Conservation (phyloP, 2,888 invertebrate species). For the Zeuzera pyrina region DNA sequence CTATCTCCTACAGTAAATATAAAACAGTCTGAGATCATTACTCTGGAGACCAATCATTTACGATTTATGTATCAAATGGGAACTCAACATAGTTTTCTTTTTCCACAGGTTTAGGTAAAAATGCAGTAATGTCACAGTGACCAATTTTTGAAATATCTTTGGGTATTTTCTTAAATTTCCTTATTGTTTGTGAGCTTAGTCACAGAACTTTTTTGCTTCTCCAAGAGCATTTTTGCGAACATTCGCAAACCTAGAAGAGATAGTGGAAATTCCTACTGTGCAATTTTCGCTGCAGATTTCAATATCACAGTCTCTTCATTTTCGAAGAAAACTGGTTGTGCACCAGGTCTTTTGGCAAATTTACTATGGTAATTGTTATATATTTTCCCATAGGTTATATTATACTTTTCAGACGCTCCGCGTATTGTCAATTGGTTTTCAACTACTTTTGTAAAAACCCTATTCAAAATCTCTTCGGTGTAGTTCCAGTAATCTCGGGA, state of each 20-base stretch:
- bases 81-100: too few species aligned
- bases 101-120: too few species aligned
- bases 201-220: conserved; percentile 6
- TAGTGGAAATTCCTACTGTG: conserved; percentile 16
- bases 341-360: conserved; percentile 11
- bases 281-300: conserved; percentile 12
- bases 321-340: conserved; percentile 12
- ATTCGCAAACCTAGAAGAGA: conserved; percentile 12
- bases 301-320: conserved; percentile 10
- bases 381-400: not conserved
- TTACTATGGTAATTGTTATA: not conserved
- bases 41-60: too few species aligned
- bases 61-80: too few species aligned
- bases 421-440: not conserved
- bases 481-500: conserved; percentile 2
- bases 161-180: too few species aligned
- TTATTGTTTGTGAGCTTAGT: conserved; percentile 15
- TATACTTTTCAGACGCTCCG: not conserved
- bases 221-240: conserved; percentile 6
- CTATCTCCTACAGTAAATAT: too few species aligned
- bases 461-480: not conserved
- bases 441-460: not conserved
- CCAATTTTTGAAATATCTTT: too few species aligned
- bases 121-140: too few species aligned
- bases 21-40: too few species aligned